Percentiles rank a stretch among this genome's conserved stretches.
These are phyloP conservation scores for Pammene aurita DNA, from an alignment of 2,888 invertebrate genomes.

Conservation along the genomic window DNA sequence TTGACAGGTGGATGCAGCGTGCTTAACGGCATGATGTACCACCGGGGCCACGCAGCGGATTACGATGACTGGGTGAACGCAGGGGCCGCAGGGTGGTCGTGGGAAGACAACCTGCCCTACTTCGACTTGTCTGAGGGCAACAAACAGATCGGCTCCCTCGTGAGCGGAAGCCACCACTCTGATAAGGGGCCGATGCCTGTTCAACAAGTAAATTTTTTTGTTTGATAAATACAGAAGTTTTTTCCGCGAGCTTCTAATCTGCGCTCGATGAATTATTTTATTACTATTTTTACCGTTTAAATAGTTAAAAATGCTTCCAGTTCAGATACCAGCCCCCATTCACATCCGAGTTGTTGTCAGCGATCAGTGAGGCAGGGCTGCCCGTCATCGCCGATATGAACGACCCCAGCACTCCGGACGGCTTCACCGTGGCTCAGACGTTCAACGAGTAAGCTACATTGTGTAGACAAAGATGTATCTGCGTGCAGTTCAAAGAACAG, in stretches of 20 bases:
- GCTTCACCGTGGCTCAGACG: conserved; percentile 85
- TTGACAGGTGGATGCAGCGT: conserved; percentile 85
- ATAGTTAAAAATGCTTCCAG: conserved; percentile 51
- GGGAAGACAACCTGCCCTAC: conserved; percentile 86
- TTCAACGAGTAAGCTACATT: conserved; percentile 75
- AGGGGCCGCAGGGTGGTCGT: conserved; percentile 88
- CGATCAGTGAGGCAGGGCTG: conserved; percentile 81
- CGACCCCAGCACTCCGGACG: conserved; percentile 81
- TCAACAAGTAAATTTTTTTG: conserved; percentile 58
- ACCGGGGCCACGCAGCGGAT: conserved; percentile 87
- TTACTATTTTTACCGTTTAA: too few species aligned
- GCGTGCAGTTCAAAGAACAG: too few species aligned
- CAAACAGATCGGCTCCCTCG: conserved; percentile 79
- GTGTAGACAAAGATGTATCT: too few species aligned
- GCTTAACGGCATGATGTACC: conserved; percentile 93
- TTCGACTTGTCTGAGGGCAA: conserved; percentile 87
- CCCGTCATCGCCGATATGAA: conserved; percentile 84
- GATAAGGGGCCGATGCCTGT: conserved; percentile 82
- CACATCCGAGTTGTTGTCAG: conserved; percentile 78
- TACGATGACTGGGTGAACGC: conserved; percentile 87
- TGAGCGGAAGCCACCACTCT: conserved; percentile 81
- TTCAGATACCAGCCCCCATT: conserved; percentile 83
- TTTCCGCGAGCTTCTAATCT: too few species aligned
- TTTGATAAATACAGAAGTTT: conserved; percentile 1
- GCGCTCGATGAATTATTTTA: too few species aligned